Conservation (phyloP, 2,888 invertebrate species). For the Chelonus formosanus region DNA sequence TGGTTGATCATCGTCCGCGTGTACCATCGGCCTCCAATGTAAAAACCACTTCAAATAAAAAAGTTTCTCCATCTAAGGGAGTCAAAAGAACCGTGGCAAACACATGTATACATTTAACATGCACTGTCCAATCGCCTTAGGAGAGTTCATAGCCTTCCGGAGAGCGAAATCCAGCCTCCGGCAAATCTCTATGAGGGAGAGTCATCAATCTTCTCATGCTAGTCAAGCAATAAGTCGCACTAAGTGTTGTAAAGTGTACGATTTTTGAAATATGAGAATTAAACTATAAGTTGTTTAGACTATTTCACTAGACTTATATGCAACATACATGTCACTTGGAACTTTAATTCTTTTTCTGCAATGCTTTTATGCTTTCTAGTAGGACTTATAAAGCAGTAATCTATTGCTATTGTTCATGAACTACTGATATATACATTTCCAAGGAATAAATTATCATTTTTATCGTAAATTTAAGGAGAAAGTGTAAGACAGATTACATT, state of each 20-base stretch:
- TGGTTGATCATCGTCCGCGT: slow-evolving; percentile 38
- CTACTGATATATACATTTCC: too few relatives aligned
- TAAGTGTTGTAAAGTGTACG: neutral
- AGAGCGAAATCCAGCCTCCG: slow-evolving; percentile 9
- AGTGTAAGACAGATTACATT: too few relatives aligned
- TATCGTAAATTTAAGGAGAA: too few relatives aligned
- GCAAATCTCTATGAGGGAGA: slow-evolving; percentile 6
- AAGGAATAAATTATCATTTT: too few relatives aligned
- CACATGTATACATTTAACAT: slow-evolving; percentile 15
- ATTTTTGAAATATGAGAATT: neutral
- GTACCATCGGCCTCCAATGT: slow-evolving; percentile 46
- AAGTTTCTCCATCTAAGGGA: slow-evolving; percentile 58
- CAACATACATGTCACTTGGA: neutral
- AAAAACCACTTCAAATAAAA: slow-evolving; percentile 49
- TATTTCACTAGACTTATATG: neutral
- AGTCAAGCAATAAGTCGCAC: neutral
- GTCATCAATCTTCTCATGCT: slow-evolving; percentile 13
- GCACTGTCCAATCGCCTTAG: slow-evolving; percentile 14
- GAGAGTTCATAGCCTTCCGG: slow-evolving; percentile 27
- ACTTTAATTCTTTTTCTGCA: neutral
- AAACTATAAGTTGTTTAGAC: neutral
- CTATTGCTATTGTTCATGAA: too few relatives aligned
- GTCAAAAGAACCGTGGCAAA: slow-evolving; percentile 46
- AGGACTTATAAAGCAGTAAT: too few relatives aligned
- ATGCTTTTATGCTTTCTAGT: too few relatives aligned